Percentiles rank a stretch among this genome's conserved stretches.
Conservation (phyloP, 64 coral and sea anemone species). For the Trachythela sp. region DNA sequence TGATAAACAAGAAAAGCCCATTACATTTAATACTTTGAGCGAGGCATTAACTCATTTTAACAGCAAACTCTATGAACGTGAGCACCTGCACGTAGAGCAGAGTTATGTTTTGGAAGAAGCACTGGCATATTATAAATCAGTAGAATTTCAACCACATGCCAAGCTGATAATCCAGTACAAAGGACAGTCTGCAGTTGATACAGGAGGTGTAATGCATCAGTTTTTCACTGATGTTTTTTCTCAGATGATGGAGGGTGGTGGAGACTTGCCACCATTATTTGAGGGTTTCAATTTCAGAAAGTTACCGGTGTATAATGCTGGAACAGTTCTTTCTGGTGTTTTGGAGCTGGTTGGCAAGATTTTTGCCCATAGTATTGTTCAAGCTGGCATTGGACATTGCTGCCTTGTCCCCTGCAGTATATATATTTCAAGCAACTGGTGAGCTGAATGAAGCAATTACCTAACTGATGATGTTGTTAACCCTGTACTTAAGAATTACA, state of each 20-base stretch:
- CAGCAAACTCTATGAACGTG: not conserved
- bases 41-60: not conserved
- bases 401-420: not conserved
- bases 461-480: not conserved
- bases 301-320: not conserved
- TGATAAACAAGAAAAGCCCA: not conserved
- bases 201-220: not conserved
- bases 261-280: not conserved
- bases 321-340: not conserved
- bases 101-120: not conserved
- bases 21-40: not conserved
- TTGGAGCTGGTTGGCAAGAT: not conserved
- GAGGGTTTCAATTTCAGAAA: not conserved
- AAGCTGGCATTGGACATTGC: not conserved
- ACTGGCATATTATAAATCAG: not conserved
- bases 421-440: not conserved
- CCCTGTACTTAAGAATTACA: not conserved
- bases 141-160: not conserved
- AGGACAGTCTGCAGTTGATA: not conserved
- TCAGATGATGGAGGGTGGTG: not conserved
- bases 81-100: not conserved
- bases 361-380: not conserved
- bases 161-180: not conserved
- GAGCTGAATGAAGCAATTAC: not conserved
- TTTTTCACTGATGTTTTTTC: not conserved